phyloP scores from a whole-genome alignment of 2,113 vertebrate genomes.

The Paedocypris sp. region DNA sequence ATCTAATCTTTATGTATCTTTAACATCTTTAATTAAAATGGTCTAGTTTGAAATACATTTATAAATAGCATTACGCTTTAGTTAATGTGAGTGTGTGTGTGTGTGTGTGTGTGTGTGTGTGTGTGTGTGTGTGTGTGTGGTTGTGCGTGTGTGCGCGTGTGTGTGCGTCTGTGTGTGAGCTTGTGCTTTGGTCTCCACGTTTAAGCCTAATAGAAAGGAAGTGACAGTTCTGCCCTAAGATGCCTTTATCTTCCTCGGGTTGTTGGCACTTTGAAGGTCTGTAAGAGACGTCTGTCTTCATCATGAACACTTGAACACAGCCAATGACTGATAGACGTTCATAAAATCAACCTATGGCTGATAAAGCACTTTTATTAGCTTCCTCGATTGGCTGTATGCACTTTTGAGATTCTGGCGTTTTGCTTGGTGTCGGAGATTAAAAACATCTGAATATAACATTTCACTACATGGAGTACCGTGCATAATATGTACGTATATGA shows the following conservation, averaged over 20 bases:
- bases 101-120: no score
- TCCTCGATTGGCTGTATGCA: conserved; percentile 20
- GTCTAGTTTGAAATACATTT: no score
- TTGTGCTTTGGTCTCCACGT: conserved; percentile 21
- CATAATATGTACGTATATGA: no score
- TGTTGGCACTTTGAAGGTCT: conserved; percentile 32
- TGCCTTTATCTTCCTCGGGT: conserved; percentile 32
- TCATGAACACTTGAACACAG: neutral
- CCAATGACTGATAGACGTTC: conserved; percentile 27
- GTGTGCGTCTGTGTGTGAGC: conserved; percentile 8
- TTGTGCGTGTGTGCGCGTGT: no score
- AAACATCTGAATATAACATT: no score
- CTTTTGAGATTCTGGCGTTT: neutral
- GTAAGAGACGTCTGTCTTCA: conserved; percentile 9
- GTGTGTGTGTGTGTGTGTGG: no score
- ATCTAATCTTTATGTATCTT: no score
- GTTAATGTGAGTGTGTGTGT: conserved; percentile 10
- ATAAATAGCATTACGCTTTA: no score
- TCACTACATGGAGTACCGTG: no score
- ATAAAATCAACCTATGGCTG: conserved; percentile 24
- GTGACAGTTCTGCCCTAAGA: conserved; percentile 24
- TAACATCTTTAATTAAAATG: no score
- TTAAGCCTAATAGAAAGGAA: conserved; percentile 35
- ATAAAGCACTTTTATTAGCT: conserved; percentile 20
- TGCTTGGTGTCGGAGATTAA: no score